A percentile compares a stretch with the other conserved stretches of the same genome.
Evolutionary conservation across 2,888 invertebrate genomes (phyloP).

Genomic region (Catonia carolina): DNA sequence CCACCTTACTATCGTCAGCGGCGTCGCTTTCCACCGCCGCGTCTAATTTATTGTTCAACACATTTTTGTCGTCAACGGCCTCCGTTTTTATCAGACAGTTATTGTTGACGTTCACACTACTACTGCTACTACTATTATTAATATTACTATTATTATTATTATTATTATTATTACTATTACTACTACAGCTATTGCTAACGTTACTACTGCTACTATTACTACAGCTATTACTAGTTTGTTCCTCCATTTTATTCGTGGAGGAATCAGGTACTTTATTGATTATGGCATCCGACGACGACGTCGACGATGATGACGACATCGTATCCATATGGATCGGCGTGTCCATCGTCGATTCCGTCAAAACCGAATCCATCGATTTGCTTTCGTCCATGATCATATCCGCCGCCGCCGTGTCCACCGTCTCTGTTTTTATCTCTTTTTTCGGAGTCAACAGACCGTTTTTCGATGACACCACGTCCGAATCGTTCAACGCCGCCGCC

Average conservation of each 20-base stretch:
- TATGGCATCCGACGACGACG: constrained; percentile 14
- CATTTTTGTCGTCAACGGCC: too few relatives aligned
- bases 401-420: constrained; percentile 1
- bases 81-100: too few relatives aligned
- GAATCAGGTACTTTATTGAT: constrained; percentile 14
- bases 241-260: not conserved
- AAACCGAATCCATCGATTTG: constrained; percentile 19
- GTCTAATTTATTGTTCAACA: too few relatives aligned
- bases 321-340: not conserved
- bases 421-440: constrained; percentile 23
- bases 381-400: constrained; percentile 8
- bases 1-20: too few relatives aligned
- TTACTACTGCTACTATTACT: constrained; percentile 2
- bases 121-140: not conserved
- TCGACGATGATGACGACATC: not conserved
- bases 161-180: not conserved
- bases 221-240: not conserved
- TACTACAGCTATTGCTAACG: not conserved
- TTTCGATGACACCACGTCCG: too few relatives aligned
- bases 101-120: not conserved
- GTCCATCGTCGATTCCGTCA: constrained; percentile 16
- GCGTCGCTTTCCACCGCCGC: too few relatives aligned
- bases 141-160: not conserved
- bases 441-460: too few relatives aligned
- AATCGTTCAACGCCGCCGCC: constrained; percentile 36